A percentile compares a stretch with the other conserved stretches of the same genome.
These are phyloP conservation scores for Cheumatopsyche charites DNA, from an alignment of 1,140 invertebrate species.

Conservation along the genomic window DNA sequence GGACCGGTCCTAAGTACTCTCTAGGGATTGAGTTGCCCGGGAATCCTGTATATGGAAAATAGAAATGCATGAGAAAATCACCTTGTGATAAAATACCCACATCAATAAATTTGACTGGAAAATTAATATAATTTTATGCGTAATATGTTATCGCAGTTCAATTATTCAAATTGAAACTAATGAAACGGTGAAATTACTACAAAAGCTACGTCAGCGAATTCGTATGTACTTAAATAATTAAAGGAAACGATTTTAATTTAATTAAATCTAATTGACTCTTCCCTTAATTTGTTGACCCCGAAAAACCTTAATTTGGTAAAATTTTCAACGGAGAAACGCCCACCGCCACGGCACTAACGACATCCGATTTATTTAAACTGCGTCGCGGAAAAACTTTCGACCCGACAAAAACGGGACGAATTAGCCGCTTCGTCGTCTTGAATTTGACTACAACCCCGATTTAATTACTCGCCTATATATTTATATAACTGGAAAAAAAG, in stretches of 20 bases:
- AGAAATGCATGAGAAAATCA: neutral
- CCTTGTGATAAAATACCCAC: too few relatives aligned
- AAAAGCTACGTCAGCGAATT: neutral
- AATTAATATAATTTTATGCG: too few relatives aligned
- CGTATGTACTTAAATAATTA: neutral
- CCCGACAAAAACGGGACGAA: neutral
- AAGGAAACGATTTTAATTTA: conserved; percentile 18
- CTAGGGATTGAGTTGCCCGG: neutral
- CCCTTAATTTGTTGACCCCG: neutral
- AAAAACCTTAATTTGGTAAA: conserved; percentile 9
- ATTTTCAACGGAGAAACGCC: neutral
- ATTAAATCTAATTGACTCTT: neutral
- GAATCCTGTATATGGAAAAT: neutral
- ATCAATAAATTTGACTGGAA: too few relatives aligned
- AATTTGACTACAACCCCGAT: conserved; percentile 3
- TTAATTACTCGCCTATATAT: neutral
- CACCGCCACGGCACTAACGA: neutral
- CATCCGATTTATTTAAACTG: conserved; percentile 13
- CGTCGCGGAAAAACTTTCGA: neutral
- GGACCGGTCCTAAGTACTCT: conserved; percentile 1
- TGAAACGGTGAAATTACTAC: too few relatives aligned
- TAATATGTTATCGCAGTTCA: too few relatives aligned
- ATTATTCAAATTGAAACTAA: too few relatives aligned
- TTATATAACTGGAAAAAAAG: neutral
- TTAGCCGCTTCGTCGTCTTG: neutral